phyloP scores from a whole-genome alignment of 2,888 invertebrate genomes.

The Stenoptilia bipunctidactyla region DNA sequence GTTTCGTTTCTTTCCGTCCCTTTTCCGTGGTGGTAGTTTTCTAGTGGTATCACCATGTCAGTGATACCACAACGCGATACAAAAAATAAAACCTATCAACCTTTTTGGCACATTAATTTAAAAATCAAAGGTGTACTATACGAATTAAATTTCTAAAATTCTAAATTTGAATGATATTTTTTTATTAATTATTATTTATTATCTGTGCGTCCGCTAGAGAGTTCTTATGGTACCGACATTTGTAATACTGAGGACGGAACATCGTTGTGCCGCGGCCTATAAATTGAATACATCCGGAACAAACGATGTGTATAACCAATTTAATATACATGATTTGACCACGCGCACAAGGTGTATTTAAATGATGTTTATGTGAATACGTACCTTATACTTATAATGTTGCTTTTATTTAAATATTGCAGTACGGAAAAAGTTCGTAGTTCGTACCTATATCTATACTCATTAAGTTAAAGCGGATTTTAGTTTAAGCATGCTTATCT shows the following conservation, averaged over 20 bases:
- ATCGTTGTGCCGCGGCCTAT: constrained; percentile 25
- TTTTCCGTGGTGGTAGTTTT: constrained; percentile 47
- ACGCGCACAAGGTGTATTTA: constrained; percentile 21
- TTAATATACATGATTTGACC: constrained; percentile 58
- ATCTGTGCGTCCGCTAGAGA: too few relatives aligned
- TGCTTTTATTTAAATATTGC: too few relatives aligned
- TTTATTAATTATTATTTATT: background rate
- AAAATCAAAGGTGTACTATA: too few relatives aligned
- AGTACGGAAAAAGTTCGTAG: too few relatives aligned
- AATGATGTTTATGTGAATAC: background rate
- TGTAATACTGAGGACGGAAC: background rate
- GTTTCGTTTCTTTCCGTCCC: constrained; percentile 40
- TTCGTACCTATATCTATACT: too few relatives aligned
- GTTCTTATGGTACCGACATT: constrained; percentile 1
- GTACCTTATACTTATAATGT: too few relatives aligned
- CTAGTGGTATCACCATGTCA: constrained; percentile 57
- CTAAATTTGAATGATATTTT: too few relatives aligned
- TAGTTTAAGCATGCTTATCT: too few relatives aligned
- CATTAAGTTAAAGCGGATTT: too few relatives aligned
- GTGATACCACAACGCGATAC: constrained; percentile 46
- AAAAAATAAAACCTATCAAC: too few relatives aligned
- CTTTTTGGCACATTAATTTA: too few relatives aligned
- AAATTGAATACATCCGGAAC: constrained; percentile 68
- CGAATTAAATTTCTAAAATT: too few relatives aligned
- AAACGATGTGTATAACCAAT: constrained; percentile 67